Conservation (phyloP, 35 echinoderm and acorn worm species). For the Eucidaris tribuloides region DNA sequence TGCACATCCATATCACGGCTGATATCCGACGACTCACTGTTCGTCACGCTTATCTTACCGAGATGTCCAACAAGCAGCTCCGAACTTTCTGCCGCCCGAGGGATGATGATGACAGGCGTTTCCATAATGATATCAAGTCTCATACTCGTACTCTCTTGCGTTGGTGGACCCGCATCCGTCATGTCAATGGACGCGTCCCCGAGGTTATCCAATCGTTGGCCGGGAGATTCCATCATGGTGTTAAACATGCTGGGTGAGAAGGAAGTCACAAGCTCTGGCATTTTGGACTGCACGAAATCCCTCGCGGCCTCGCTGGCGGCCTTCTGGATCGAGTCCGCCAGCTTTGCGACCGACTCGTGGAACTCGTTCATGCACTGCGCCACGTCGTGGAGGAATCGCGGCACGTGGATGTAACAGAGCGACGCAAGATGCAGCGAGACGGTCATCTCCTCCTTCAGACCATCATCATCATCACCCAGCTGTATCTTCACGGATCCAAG, state of each 20-base stretch:
- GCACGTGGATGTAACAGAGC: constrained; percentile 83
- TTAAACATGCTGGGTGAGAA: constrained; percentile 39
- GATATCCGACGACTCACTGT: constrained; percentile 43
- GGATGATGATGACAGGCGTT: constrained; percentile 81
- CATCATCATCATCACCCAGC: not conserved
- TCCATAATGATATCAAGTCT: constrained; percentile 88
- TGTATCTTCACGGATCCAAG: constrained; percentile 2
- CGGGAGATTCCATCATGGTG: constrained; percentile 46
- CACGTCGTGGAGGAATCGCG: constrained; percentile 73
- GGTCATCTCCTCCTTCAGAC: constrained; percentile 30
- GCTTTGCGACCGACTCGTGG: constrained; percentile 62
- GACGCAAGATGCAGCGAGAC: constrained; percentile 64
- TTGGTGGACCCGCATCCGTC: constrained; percentile 2
- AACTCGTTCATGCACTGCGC: constrained; percentile 84
- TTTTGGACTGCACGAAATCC: constrained; percentile 74
- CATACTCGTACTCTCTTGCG: not conserved
- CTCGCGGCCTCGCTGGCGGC: constrained; percentile 82
- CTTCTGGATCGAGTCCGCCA: constrained; percentile 86
- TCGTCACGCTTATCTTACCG: constrained; percentile 77
- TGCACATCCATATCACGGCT: not conserved
- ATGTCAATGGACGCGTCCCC: constrained; percentile 6
- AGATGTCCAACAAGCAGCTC: constrained; percentile 90
- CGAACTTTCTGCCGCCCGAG: constrained; percentile 61
- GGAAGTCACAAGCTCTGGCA: constrained; percentile 12
- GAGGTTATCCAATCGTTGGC: not conserved